phyloP scores from a whole-genome alignment of 2,888 invertebrate genomes.

The Ochropacha duplaris region DNA sequence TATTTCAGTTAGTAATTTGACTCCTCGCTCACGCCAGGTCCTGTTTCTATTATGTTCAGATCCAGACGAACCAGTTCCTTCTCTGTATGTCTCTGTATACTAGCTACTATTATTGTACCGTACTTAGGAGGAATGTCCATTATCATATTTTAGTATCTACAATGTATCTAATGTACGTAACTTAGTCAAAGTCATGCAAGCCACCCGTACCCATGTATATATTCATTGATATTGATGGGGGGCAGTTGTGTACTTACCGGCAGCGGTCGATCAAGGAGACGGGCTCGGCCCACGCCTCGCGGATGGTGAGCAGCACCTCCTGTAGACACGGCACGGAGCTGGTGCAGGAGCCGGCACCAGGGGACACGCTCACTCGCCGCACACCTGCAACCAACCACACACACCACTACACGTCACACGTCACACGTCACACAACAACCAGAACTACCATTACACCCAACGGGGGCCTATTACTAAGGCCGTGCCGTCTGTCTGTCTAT shows the following conservation, averaged over 20 bases:
- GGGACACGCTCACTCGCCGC: not conserved
- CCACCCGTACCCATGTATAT: too few species aligned
- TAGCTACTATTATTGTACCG: too few species aligned
- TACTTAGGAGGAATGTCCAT: too few species aligned
- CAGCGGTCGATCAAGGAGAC: conserved; percentile 25
- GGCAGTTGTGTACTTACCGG: conserved; percentile 17
- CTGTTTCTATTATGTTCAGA: not conserved
- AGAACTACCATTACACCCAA: too few species aligned
- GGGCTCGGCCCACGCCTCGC: conserved; percentile 40
- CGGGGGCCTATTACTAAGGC: too few species aligned
- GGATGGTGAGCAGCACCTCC: conserved; percentile 54
- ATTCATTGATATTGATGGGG: too few species aligned
- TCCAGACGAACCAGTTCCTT: not conserved
- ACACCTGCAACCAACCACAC: not conserved
- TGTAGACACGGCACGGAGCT: conserved; percentile 43
- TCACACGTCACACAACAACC: not conserved
- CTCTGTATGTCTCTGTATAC: too few species aligned
- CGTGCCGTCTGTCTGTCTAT: too few species aligned
- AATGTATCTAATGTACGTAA: too few species aligned
- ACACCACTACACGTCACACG: not conserved
- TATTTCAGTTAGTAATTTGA: not conserved
- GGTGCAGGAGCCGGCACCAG: too few species aligned
- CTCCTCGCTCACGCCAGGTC: not conserved
- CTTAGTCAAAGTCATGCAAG: too few species aligned
- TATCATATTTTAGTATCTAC: too few species aligned